Base-by-base conservation (phyloP, 2,797 vertebrate genomes). In the Numenius phaeopus region DNA sequence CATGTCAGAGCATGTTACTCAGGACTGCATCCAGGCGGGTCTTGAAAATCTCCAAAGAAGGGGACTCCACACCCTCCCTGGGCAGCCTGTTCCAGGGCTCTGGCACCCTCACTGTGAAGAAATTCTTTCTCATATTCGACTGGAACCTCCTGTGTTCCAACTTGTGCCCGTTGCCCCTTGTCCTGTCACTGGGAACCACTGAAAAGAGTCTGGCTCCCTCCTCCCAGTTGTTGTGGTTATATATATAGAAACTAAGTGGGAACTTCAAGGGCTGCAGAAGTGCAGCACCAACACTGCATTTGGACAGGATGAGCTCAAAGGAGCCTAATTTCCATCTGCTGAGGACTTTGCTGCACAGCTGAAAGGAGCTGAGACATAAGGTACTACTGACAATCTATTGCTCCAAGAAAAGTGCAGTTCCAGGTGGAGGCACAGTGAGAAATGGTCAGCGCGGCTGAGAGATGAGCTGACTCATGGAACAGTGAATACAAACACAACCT, bases 381-480 rank as follows among this genome's bases (percentile, higher is more conserved):
- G 39, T 23, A 47, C 16, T 70, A 30, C 7, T 47, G 39, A 42
- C 26, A 75, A 75, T 59, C 21, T 46, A 13, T 5, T 50, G 18
- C 55, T 90, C 24, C 57, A 64, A 81, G 37, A 81, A 46, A 1
- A 2, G 2, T 32, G 18, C 26, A 44, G 42, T 46, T 93, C 42
- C 64, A 39, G 10, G 17, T 0, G 1, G 49, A 87, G 82, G n/a
- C 21, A 40, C 44, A 37, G 26, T 3, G 7, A 82, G 39, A 82
- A 85, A 32, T 32, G 26, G 40, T 44, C 46, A 67, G 9, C 4
- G 4, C 34, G 26, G 9, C 67, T 50, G 49, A 69, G 14, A 78
- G 50, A 29, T 47, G 15, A 71, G 40, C 0, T 24, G 57, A 52
- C 11, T 44, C 12, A 8, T 4, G 27, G 13, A 66, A 34, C 2